A percentile compares a stretch with the other conserved stretches of the same genome.
These are phyloP conservation scores for Saccopteryx bilineata DNA, from an alignment of 2,113 vertebrate genomes.

Conservation along the genomic window DNA sequence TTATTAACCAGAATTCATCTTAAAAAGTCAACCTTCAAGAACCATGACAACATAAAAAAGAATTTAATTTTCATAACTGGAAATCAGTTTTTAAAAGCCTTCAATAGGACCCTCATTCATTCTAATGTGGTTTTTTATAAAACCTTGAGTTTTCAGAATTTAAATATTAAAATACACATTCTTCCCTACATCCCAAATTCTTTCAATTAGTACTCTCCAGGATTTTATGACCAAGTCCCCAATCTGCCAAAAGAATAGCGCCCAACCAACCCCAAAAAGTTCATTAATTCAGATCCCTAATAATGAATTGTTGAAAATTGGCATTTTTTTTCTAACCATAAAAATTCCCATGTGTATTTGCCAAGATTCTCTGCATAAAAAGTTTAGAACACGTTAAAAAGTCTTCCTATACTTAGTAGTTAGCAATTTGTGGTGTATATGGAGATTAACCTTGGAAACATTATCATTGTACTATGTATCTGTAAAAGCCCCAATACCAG, in stretches of 20 bases:
- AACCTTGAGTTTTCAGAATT: slow-evolving; percentile 28
- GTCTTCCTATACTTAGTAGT: slow-evolving; percentile 3
- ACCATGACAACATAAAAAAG: slow-evolving; percentile 66
- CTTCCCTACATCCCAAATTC: background rate
- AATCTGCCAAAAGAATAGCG: background rate
- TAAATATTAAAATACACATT: slow-evolving; percentile 55
- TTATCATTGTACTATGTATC: background rate
- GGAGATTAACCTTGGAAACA: background rate
- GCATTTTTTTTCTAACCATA: slow-evolving; percentile 20
- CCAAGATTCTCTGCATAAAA: background rate
- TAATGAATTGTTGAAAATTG: background rate
- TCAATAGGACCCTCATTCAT: slow-evolving; percentile 34
- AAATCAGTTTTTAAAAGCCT: slow-evolving; percentile 65
- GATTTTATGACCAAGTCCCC: background rate
- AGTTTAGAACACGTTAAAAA: background rate
- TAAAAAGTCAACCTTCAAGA: slow-evolving; percentile 72
- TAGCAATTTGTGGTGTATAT: background rate
- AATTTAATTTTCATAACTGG: slow-evolving; percentile 64
- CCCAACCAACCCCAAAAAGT: background rate
- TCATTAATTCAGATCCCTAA: slow-evolving; percentile 18
- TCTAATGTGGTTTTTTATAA: slow-evolving; percentile 51
- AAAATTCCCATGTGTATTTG: background rate
- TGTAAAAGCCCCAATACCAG: slow-evolving; percentile 9
- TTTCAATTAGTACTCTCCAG: background rate
- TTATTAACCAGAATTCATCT: slow-evolving; percentile 74